A percentile compares a stretch with the other conserved stretches of the same genome.
These are phyloP conservation scores for Myioborus miniatus DNA, from an alignment of 2,797 vertebrate genomes.

Conservation along the genomic window DNA sequence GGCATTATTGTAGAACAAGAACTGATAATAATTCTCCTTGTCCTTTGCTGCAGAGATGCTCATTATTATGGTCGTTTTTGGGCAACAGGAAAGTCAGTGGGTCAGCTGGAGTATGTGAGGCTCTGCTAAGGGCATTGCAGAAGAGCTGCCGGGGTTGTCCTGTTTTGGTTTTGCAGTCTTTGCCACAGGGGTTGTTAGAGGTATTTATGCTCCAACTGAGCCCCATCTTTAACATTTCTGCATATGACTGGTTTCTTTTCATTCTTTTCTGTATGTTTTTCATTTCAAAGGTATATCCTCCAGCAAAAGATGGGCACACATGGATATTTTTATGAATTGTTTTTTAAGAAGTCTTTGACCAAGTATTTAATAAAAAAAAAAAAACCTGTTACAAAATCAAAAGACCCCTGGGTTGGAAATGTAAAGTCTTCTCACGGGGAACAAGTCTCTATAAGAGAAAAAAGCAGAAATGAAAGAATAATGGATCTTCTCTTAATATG, in stretches of 20 bases:
- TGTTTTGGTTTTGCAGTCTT: neutral
- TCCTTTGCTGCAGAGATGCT: constrained; percentile 17
- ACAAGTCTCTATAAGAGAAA: constrained; percentile 36
- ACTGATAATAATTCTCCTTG: constrained; percentile 9
- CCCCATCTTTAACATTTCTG: neutral
- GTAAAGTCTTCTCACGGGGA: neutral
- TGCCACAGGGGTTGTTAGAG: neutral
- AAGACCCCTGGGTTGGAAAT: neutral
- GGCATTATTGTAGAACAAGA: constrained; percentile 4
- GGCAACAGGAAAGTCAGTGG: neutral
- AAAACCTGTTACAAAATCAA: constrained; percentile 3
- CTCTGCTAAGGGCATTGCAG: neutral
- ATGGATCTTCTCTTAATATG: constrained; percentile 4
- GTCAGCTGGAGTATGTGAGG: neutral
- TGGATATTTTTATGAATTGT: neutral
- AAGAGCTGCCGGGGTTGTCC: neutral
- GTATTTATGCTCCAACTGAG: neutral
- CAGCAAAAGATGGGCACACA: neutral
- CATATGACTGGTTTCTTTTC: neutral
- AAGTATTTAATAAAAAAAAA: neutral
- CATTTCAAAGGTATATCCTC: neutral
- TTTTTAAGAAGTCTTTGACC: constrained; percentile 23
- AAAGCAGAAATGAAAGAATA: constrained; percentile 12
- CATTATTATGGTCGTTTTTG: neutral
- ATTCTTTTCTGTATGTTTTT: constrained; percentile 1